Conservation (phyloP, 2,113 vertebrate genomes). For the Cynocephalus volans region DNA sequence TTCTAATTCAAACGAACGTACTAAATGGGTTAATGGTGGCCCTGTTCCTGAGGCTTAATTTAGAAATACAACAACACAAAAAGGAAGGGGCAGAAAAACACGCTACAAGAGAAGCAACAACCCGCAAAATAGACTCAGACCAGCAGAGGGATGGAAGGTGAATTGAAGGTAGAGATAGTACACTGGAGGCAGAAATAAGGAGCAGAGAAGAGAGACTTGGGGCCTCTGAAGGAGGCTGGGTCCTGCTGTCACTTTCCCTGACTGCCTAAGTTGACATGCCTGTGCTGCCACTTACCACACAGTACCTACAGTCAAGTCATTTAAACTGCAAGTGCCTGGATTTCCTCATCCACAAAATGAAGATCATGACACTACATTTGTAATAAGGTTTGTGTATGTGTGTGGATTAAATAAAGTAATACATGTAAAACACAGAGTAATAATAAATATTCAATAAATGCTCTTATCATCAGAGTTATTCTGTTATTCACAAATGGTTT, state of each 20-base stretch:
- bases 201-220: background rate
- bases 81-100: background rate
- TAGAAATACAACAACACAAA: background rate
- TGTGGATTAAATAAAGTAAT: background rate
- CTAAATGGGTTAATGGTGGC: background rate
- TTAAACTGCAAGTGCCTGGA: background rate
- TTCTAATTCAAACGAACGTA: constrained; percentile 12
- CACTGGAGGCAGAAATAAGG: background rate
- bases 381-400: background rate
- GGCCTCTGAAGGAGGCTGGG: background rate
- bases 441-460: constrained; percentile 14
- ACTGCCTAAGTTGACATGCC: background rate
- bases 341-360: constrained; percentile 1
- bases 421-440: background rate
- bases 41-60: background rate
- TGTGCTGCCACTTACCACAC: background rate
- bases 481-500: background rate
- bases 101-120: background rate
- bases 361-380: background rate
- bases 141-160: background rate
- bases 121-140: background rate
- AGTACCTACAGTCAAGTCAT: background rate
- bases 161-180: background rate
- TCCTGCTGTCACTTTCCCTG: background rate
- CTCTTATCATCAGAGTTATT: background rate